Evolutionary conservation across 2,888 invertebrate genomes (phyloP).

Genomic region (Agrochola litura): DNA sequence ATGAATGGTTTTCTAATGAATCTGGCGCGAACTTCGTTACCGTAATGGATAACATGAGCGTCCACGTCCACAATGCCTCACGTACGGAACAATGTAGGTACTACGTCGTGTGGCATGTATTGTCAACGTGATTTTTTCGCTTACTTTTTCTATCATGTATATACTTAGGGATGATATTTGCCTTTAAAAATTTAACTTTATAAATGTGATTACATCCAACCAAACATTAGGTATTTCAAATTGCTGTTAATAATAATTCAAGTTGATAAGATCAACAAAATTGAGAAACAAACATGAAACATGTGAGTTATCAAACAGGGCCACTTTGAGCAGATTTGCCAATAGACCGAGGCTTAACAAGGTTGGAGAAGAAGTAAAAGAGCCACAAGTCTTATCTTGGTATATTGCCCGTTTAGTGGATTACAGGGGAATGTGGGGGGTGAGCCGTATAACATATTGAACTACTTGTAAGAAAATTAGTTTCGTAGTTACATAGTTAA

Average conservation of each 20-base stretch:
- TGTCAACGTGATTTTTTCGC: slow-evolving; percentile 41
- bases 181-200: neutral
- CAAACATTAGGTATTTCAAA: neutral
- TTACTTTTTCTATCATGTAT: slow-evolving; percentile 18
- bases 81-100: slow-evolving; percentile 53
- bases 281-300: slow-evolving; percentile 15
- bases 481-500: slow-evolving; percentile 46
- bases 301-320: slow-evolving; percentile 29
- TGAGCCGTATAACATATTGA: slow-evolving; percentile 41
- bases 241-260: neutral
- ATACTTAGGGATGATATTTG: slow-evolving; percentile 21
- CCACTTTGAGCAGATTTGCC: slow-evolving; percentile 21
- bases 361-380: slow-evolving; percentile 40
- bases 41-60: slow-evolving; percentile 79
- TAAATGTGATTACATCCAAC: neutral
- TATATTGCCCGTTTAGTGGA: slow-evolving; percentile 55
- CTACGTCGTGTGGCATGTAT: slow-evolving; percentile 33
- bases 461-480: slow-evolving; percentile 47
- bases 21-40: slow-evolving; percentile 83
- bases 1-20: slow-evolving; percentile 87
- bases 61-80: slow-evolving; percentile 60
- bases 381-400: slow-evolving; percentile 45
- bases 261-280: neutral
- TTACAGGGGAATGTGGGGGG: slow-evolving; percentile 38
- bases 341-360: slow-evolving; percentile 27